phyloP scores from a whole-genome alignment of 2,113 vertebrate genomes.

The Furnarius figulus region DNA sequence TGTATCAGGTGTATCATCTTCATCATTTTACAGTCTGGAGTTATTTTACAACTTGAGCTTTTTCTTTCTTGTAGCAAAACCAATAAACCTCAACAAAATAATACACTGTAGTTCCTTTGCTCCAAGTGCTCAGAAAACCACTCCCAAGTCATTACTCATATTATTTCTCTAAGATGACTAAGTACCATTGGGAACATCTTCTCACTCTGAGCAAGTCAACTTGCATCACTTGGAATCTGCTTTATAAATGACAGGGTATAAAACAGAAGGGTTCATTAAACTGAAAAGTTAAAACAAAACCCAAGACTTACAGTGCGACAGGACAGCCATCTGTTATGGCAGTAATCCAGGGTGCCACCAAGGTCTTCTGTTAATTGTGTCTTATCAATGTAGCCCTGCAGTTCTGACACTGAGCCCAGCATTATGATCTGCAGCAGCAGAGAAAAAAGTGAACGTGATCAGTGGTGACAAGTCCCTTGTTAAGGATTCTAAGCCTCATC shows the following conservation, averaged over 20 bases:
- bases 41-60: slow-evolving; percentile 3
- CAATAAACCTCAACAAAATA: neutral
- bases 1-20: neutral
- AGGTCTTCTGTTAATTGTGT: slow-evolving; percentile 93
- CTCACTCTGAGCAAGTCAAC: slow-evolving; percentile 51
- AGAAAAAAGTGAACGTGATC: neutral
- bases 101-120: neutral
- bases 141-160: slow-evolving; percentile 65
- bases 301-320: slow-evolving; percentile 86
- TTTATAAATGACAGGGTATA: slow-evolving; percentile 8
- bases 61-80: neutral
- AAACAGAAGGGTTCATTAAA: neutral
- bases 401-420: slow-evolving; percentile 94
- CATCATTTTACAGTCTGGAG: neutral
- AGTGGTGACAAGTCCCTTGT: neutral
- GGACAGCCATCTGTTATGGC: slow-evolving; percentile 93
- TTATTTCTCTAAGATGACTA: slow-evolving; percentile 54
- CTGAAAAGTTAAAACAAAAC: neutral
- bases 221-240: neutral
- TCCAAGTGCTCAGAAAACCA: slow-evolving; percentile 50
- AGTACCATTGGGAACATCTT: slow-evolving; percentile 67
- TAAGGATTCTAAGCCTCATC: neutral
- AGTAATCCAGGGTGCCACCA: slow-evolving; percentile 93
- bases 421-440: slow-evolving; percentile 88
- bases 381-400: slow-evolving; percentile 92